Base-by-base conservation (phyloP, 30 jellyfish, hydroid and myxozoan genomes). In the Cassiopea andromeda region DNA sequence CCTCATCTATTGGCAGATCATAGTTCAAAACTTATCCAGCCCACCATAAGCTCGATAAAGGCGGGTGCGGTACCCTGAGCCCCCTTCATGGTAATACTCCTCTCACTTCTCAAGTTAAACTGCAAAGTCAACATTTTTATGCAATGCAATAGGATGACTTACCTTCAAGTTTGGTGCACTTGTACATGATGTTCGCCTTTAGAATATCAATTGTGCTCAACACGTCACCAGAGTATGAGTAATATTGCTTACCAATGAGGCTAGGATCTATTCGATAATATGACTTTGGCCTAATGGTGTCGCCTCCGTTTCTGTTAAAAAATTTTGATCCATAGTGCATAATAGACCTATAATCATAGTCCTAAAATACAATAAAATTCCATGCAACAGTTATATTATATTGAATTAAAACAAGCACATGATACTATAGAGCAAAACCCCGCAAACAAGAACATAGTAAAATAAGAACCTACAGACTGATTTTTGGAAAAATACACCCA, bases 321-420 rank as follows among this genome's bases (percentile, higher is more conserved):
- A 95, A 95, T 7, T 85, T 87, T 46, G 98, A 78, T 44, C 99
- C 99, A 76, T 95, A 95, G 68, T 95, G 99, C 99, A 95, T 95
- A n/a, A 95, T 95, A 2, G 99, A 95, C 46, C 84, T 76, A 84
- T 91, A 95, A 83, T 95, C 99, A 71, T 95, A 95, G 44, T 87
- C 94, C 99, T 94, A 75, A 71, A 44, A 38, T 75, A 0, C 19
- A 43, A 75, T 18, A 6, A 48, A 48, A 75, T 46, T 27, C 38
- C 38, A 27, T 27, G 38, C 38, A 27, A 27, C 38, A 27, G 38
- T 27, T 27, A 27, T 27, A 27, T 27, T 27, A 27, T 27, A 27
- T 27, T 27, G 38, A 27, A 27, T 27, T 27, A 27, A 27, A 27
- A 27, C 38, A 27, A 27, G 38, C 38, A 27, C 38, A 27, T 27